phyloP scores from a whole-genome alignment of 2,888 invertebrate species.

The Himalopsyche kuldschensis region DNA sequence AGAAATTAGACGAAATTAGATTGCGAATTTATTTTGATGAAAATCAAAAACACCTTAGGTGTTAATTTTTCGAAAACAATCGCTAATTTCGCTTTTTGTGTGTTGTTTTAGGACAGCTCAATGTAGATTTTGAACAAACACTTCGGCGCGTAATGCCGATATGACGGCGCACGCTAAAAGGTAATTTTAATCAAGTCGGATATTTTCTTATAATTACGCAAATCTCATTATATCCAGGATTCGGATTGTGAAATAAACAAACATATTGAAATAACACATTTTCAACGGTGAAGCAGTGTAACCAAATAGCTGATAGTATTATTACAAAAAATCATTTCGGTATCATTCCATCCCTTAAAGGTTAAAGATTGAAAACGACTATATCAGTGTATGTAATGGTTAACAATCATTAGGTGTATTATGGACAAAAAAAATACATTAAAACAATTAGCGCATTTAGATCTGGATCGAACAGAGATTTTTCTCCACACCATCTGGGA shows the following conservation, averaged over 20 bases:
- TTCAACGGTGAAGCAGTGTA: no score
- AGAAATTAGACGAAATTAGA: background rate
- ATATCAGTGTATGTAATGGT: no score
- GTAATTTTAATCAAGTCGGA: background rate
- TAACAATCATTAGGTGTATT: no score
- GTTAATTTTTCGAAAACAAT: background rate
- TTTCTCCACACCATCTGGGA: no score
- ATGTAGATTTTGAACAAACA: background rate
- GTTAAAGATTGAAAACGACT: no score
- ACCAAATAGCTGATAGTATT: no score
- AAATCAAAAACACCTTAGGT: conserved; percentile 1
- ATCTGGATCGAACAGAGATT: no score
- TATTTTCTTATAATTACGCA: background rate
- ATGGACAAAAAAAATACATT: no score
- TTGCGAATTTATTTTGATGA: background rate
- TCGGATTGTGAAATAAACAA: background rate
- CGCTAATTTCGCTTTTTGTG: background rate
- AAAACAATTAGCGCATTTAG: no score
- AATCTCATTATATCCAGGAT: background rate
- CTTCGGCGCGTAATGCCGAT: background rate
- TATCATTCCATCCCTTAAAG: no score
- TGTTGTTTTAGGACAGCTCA: background rate
- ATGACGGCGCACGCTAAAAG: background rate
- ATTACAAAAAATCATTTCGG: no score
- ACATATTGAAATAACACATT: no score